Percentiles rank a stretch among this genome's conserved stretches.
Conservation (phyloP, 2,888 invertebrate genomes). For the Oligia fasciuncula region DNA sequence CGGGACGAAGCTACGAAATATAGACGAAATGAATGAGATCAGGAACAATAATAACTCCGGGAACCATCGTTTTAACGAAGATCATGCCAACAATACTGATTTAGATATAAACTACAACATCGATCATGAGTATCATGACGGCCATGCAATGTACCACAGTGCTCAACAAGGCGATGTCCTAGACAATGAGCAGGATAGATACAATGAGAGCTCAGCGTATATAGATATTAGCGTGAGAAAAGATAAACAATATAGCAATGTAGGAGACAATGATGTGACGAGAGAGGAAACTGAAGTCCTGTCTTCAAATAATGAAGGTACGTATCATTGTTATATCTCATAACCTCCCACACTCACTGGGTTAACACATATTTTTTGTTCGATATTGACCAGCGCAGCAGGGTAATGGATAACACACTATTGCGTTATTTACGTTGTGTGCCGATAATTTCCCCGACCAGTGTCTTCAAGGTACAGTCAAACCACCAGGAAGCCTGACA, state of each 20-base stretch:
- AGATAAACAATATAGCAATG: constrained; percentile 24
- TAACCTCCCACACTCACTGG: background rate
- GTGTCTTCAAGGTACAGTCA: no score
- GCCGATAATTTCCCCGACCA: background rate
- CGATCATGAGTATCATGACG: background rate
- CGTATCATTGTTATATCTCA: constrained; percentile 10
- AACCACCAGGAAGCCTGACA: no score
- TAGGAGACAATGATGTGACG: background rate
- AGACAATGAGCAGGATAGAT: constrained; percentile 10
- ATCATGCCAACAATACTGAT: constrained; percentile 9
- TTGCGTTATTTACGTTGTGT: background rate
- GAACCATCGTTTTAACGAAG: constrained; percentile 24
- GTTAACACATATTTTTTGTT: no score
- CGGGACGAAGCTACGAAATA: constrained; percentile 27
- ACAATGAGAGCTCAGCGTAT: constrained; percentile 25
- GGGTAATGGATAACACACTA: background rate
- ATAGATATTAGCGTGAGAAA: constrained; percentile 46
- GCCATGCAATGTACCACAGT: constrained; percentile 28
- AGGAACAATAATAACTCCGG: constrained; percentile 56
- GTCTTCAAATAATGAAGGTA: constrained; percentile 73
- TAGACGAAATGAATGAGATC: constrained; percentile 54
- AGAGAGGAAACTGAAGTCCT: background rate
- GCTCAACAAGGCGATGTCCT: constrained; percentile 27
- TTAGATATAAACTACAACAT: constrained; percentile 38
- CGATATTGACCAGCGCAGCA: background rate